Conservation (phyloP, 2,888 invertebrate species). For the Cybosia mesomella region DNA sequence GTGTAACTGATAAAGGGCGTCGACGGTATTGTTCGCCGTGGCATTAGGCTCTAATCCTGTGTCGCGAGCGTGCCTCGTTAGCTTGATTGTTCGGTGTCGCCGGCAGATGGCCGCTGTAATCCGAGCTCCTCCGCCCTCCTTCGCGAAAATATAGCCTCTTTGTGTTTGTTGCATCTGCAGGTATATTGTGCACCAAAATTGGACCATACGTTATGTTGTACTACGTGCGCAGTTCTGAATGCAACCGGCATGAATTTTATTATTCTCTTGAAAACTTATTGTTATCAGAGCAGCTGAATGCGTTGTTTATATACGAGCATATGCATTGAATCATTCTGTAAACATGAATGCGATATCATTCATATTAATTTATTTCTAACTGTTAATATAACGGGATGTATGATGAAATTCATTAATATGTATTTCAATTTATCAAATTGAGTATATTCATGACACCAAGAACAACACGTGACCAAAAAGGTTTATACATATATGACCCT, state of each 20-base stretch:
- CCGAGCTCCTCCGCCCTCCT: slow-evolving; percentile 66
- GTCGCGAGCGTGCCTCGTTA: slow-evolving; percentile 83
- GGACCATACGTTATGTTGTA: slow-evolving; percentile 73
- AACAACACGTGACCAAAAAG: not conserved
- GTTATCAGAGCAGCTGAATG: slow-evolving; percentile 74
- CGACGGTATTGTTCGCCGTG: slow-evolving; percentile 79
- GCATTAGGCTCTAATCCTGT: slow-evolving; percentile 84
- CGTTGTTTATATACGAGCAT: slow-evolving; percentile 43
- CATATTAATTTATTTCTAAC: slow-evolving; percentile 28
- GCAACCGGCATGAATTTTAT: slow-evolving; percentile 77
- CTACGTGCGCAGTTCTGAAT: slow-evolving; percentile 74
- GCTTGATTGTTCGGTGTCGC: slow-evolving; percentile 83
- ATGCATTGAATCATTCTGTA: slow-evolving; percentile 46
- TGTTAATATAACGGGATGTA: not conserved
- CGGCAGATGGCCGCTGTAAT: slow-evolving; percentile 84
- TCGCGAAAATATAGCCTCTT: slow-evolving; percentile 74
- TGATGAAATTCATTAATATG: not conserved
- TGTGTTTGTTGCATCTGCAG: slow-evolving; percentile 86
- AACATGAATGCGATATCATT: slow-evolving; percentile 40
- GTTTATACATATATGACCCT: too few relatives aligned
- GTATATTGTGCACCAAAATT: slow-evolving; percentile 85
- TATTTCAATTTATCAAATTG: not conserved
- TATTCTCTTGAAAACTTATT: slow-evolving; percentile 82
- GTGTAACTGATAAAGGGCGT: slow-evolving; percentile 78
- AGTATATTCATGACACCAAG: not conserved